These are phyloP conservation scores for Eremobia ochroleuca DNA, from an alignment of 2,888 invertebrate genomes.

Conservation along the genomic window DNA sequence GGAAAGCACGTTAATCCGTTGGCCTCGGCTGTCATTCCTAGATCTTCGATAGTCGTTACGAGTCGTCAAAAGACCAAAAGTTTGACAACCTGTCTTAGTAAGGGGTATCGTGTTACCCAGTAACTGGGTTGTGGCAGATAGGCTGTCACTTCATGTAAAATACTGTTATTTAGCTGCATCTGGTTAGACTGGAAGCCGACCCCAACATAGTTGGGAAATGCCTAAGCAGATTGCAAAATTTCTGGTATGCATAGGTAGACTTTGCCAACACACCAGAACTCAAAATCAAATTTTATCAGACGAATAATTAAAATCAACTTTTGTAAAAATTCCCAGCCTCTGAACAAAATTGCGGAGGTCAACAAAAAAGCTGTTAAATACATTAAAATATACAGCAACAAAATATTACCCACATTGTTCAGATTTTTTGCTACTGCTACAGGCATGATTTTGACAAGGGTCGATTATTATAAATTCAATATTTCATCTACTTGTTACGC, in stretches of 20 bases:
- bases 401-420: slow-evolving; percentile 15
- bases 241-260: background rate
- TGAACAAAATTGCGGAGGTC: slow-evolving; percentile 13
- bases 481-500: slow-evolving; percentile 51
- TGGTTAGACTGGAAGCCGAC: background rate
- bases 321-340: background rate
- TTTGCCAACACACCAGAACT: background rate
- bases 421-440: slow-evolving; percentile 37
- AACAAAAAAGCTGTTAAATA: slow-evolving; percentile 42
- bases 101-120: too few species aligned
- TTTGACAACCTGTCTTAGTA: too few species aligned
- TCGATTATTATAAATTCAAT: slow-evolving; percentile 63
- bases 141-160: too few species aligned
- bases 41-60: background rate
- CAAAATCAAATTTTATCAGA: background rate
- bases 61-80: background rate
- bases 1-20: background rate
- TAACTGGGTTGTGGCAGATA: too few species aligned
- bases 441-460: slow-evolving; percentile 61
- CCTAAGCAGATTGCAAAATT: background rate
- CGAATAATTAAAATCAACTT: background rate
- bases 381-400: slow-evolving; percentile 26
- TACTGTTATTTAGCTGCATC: too few species aligned
- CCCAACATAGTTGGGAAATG: too few species aligned
- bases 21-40: background rate